These are phyloP conservation scores for Pseudomyrmex concolor DNA, from an alignment of 1,140 invertebrate species.

Conservation along the genomic window DNA sequence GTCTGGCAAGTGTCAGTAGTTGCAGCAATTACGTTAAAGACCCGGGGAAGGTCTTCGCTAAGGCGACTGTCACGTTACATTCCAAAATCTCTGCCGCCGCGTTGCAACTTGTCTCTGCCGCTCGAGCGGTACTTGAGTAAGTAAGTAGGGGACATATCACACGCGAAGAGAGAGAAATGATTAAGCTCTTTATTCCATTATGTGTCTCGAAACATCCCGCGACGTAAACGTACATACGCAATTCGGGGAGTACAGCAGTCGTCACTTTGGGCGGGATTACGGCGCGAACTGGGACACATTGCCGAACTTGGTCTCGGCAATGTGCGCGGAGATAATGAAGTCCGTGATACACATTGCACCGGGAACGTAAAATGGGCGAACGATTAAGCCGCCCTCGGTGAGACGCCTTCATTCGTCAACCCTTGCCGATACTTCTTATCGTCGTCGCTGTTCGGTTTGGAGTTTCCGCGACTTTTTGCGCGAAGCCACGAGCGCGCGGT, in stretches of 20 bases:
- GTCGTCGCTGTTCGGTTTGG: neutral
- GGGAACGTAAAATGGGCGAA: neutral
- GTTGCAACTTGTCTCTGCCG: slow-evolving; percentile 12
- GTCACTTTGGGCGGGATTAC: neutral
- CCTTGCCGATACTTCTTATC: slow-evolving; percentile 3
- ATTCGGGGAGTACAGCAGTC: slow-evolving; percentile 2
- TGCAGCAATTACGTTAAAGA: neutral
- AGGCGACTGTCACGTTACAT: slow-evolving; percentile 7
- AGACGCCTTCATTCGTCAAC: slow-evolving; percentile 30
- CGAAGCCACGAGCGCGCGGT: slow-evolving; percentile 32
- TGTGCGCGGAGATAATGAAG: neutral
- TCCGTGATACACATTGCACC: neutral
- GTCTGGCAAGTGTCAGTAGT: slow-evolving; percentile 20
- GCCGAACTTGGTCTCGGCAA: slow-evolving; percentile 1
- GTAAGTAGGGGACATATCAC: slow-evolving; percentile 11
- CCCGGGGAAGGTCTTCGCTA: neutral
- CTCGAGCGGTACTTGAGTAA: neutral
- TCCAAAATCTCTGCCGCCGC: slow-evolving; percentile 3
- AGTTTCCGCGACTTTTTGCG: slow-evolving; percentile 55
- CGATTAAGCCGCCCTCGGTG: slow-evolving; percentile 22
- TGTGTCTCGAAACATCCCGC: neutral
- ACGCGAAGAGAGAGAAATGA: slow-evolving; percentile 10
- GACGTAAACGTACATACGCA: slow-evolving; percentile 4
- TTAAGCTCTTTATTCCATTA: slow-evolving; percentile 33
- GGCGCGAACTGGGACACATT: neutral